Evolutionary conservation across 1,140 invertebrate species (phyloP).

Genomic region (Chironomus tepperi): DNA sequence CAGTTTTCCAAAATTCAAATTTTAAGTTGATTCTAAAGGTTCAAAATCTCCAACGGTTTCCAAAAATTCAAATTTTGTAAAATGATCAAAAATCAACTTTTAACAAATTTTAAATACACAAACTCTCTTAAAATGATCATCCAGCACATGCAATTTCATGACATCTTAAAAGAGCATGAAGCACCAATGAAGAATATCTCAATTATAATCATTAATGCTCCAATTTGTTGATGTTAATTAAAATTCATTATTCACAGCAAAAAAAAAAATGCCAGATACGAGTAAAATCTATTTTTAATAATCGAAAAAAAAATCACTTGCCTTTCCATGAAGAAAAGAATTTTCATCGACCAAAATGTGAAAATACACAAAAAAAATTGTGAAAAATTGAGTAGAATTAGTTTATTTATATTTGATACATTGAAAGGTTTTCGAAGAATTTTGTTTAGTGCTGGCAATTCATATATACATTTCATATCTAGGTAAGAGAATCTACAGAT

Average conservation of each 20-base stretch:
- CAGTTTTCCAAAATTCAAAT: no score
- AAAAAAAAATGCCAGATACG: constrained; percentile 8
- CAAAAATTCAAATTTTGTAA: no score
- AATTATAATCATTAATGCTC: not conserved
- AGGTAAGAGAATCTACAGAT: no score
- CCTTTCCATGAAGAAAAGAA: not conserved
- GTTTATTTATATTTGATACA: constrained; percentile 22
- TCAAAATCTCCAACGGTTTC: no score
- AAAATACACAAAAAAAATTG: constrained; percentile 10
- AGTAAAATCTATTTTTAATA: constrained; percentile 21
- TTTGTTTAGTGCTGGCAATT: no score
- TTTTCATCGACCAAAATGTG: not conserved
- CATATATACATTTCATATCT: no score
- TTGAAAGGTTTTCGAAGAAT: not conserved
- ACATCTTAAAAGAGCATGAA: not conserved
- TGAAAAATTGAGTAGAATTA: not conserved
- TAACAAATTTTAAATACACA: no score
- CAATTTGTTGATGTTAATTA: constrained; percentile 13
- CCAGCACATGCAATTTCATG: no score
- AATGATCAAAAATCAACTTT: no score
- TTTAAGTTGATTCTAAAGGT: no score
- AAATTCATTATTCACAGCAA: constrained; percentile 21
- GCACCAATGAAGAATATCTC: not conserved
- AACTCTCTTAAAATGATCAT: no score
- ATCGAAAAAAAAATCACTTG: not conserved